Evolutionary conservation across 2,113 vertebrate genomes (phyloP), one percentile per base, ranked within the genome.

Genomic region (Gopherus evgoodei): DNA sequence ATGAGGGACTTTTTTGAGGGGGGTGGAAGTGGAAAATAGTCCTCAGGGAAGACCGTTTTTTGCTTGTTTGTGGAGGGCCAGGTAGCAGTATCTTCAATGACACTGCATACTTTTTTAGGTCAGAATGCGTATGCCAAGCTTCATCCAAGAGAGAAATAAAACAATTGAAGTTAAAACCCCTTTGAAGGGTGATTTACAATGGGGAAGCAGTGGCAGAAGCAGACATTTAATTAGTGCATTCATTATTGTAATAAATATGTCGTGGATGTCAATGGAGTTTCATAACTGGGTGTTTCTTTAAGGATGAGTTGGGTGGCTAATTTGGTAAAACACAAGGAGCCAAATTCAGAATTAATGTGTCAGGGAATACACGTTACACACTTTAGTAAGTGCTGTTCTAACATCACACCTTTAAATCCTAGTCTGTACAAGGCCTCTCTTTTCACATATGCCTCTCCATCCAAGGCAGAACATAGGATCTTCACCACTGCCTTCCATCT

Each of bases 401-500:
- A 5, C 81, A 29, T 86, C 17, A 79, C 11, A 42, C 76, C 8
- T 88, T 87, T 65, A 87, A 72, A 79, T 29, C 35, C 31, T 16
- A 79, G 10, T 0, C 0, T 57, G 31, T 5, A 47, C 22, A 78
- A 47, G 11, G 29, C 3, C 16, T 38, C 35, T 72, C 8, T 21
- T 57, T 27, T 57, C 25, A 57, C 56, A 57, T 57, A 57, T 57
- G 25, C 24, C 25, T n/a, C 16, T 17, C n/a, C 38, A 72, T 72
- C 10, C 19, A 2, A 72, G 65, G 19, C 17, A 72, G 65, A 35
- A 72, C 35, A 69, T 21, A 22, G 35, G 65, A 16, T 12, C 4
- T 38, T 69, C 65, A 69, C 35, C 14, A n/a, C 35, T 11, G 35
- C 19, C n/a, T 72, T 72, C 35, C n/a, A 38, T 72, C 17, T 72